Evolutionary conservation across 1,140 invertebrate species (phyloP).

Genomic region (Palaemon carinicauda): DNA sequence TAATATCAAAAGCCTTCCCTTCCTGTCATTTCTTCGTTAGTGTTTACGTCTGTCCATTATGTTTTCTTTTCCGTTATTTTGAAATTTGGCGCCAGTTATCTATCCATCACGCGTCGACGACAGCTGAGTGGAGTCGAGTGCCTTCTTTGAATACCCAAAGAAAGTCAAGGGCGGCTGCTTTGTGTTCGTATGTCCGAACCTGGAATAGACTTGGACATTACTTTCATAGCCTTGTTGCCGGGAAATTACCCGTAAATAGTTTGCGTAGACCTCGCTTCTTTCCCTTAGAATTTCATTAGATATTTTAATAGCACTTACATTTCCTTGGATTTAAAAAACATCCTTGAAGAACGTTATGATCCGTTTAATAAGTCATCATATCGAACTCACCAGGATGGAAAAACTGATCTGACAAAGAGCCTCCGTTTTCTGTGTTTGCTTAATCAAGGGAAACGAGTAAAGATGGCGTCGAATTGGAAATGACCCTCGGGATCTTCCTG

Average conservation of each 20-base stretch:
- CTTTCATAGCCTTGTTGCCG: not conserved
- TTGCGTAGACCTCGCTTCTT: too few species aligned
- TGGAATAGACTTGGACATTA: not conserved
- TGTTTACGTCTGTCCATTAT: conserved; percentile 23
- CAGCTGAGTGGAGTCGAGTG: conserved; percentile 29
- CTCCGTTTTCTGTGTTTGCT: conserved; percentile 44
- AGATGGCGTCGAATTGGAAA: conserved; percentile 21
- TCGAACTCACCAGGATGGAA: not conserved
- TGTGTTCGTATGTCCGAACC: not conserved
- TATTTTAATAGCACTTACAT: too few species aligned
- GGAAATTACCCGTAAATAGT: not conserved
- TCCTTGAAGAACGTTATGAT: not conserved
- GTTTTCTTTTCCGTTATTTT: conserved; percentile 37
- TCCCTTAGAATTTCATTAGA: too few species aligned
- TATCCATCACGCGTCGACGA: conserved; percentile 30
- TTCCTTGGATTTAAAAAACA: too few species aligned
- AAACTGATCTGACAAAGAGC: not conserved
- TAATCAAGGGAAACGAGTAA: conserved; percentile 40
- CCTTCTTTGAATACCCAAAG: conserved; percentile 22
- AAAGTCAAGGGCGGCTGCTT: conserved; percentile 14
- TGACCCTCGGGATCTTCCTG: not conserved
- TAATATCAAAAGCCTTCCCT: too few species aligned
- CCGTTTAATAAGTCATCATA: not conserved
- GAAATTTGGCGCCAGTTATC: conserved; percentile 34
- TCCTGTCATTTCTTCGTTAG: not conserved